Percentiles rank a stretch among this genome's conserved stretches.
These are phyloP conservation scores for Dicaeum eximium DNA, from an alignment of 2,113 vertebrate species.

Conservation along the genomic window DNA sequence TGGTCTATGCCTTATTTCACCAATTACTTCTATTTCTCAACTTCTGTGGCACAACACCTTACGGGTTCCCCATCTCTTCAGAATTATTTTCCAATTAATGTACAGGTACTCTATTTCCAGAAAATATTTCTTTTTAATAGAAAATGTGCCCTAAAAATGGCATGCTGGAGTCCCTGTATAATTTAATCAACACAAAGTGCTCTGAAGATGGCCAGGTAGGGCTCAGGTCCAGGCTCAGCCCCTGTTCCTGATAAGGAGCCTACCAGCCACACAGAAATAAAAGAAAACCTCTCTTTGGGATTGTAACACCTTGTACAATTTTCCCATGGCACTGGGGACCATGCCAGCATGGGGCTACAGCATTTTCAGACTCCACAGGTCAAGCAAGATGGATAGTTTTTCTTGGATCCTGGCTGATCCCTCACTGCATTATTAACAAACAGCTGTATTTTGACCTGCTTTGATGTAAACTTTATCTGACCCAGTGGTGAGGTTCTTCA, in stretches of 20 bases:
- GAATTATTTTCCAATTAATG: not conserved
- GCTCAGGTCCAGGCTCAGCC: not conserved
- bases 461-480: not conserved
- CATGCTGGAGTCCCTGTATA: not conserved
- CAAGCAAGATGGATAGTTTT: not conserved
- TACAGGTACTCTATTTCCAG: not conserved
- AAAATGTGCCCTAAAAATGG: not conserved
- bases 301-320: not conserved
- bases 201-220: not conserved
- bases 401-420: not conserved
- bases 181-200: not conserved
- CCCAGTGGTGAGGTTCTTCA: not conserved
- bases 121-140: not conserved
- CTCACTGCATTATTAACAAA: not conserved
- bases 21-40: not conserved
- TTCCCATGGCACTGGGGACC: not conserved
- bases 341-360: not conserved
- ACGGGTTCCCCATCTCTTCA: fast-evolving
- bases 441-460: not conserved
- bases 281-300: not conserved
- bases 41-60: not conserved
- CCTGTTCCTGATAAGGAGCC: fast-evolving
- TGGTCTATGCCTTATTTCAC: not conserved
- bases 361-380: not conserved
- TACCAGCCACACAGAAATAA: not conserved